Conservation (phyloP, 2,113 vertebrate genomes). For the Chloroceryle aenea region DNA sequence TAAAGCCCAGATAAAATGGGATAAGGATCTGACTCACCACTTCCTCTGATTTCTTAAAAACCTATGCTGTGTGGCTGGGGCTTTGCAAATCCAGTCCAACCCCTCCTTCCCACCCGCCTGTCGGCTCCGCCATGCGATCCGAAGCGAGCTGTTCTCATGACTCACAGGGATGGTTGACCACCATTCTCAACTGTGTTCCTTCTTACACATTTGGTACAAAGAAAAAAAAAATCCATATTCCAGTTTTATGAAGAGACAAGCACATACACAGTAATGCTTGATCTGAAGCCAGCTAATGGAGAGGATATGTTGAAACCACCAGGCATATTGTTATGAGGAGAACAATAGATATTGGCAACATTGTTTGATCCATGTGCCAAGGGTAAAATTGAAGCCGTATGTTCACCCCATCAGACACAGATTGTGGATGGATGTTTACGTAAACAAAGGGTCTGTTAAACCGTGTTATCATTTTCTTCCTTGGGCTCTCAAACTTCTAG, state of each 20-base stretch:
- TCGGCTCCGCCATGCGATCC: fast-evolving
- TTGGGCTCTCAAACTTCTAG: constrained; percentile 24
- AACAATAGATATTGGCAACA: constrained; percentile 78
- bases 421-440: constrained; percentile 71
- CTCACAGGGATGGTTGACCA: constrained; percentile 20
- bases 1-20: not conserved
- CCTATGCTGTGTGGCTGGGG: not conserved
- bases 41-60: constrained; percentile 39
- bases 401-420: constrained; percentile 64
- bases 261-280: constrained; percentile 70
- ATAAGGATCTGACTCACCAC: constrained; percentile 38
- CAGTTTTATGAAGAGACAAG: constrained; percentile 64
- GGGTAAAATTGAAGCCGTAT: constrained; percentile 79
- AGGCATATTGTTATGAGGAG: constrained; percentile 78
- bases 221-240: constrained; percentile 37
- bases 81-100: not conserved
- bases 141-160: constrained; percentile 20
- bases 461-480: constrained; percentile 38
- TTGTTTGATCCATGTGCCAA: constrained; percentile 79
- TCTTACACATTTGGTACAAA: constrained; percentile 64
- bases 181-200: constrained; percentile 40
- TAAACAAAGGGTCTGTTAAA: constrained; percentile 59
- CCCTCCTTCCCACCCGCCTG: not conserved
- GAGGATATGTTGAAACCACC: constrained; percentile 73
- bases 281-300: constrained; percentile 75